These are phyloP conservation scores for Melanogrammus aeglefinus DNA, from an alignment of 2,797 vertebrate genomes.

Conservation along the genomic window DNA sequence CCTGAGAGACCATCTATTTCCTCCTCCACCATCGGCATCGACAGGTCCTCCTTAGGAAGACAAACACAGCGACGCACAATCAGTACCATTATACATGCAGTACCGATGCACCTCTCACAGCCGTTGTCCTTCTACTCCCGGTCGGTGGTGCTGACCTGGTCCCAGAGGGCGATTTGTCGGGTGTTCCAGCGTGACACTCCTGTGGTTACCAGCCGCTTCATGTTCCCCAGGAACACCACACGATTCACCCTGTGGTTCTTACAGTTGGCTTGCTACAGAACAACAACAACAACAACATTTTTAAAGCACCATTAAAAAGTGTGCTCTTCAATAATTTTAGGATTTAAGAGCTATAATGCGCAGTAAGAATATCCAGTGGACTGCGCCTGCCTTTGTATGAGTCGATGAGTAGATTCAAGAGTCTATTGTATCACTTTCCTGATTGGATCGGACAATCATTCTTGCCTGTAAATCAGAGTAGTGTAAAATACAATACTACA, in stretches of 20 bases:
- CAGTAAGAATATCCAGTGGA: too few relatives aligned
- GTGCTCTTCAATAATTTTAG: not conserved
- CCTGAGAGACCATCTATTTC: slow-evolving; percentile 97
- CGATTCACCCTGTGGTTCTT: slow-evolving; percentile 96
- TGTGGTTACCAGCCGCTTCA: slow-evolving; percentile 91
- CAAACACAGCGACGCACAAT: slow-evolving; percentile 28
- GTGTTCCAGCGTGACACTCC: slow-evolving; percentile 98
- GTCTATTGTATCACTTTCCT: too few relatives aligned
- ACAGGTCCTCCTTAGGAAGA: slow-evolving; percentile 85
- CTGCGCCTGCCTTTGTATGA: too few relatives aligned
- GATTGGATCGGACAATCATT: too few relatives aligned
- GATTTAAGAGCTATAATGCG: too few relatives aligned
- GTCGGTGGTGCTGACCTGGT: slow-evolving; percentile 83
- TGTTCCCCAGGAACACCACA: slow-evolving; percentile 93
- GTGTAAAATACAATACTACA: too few relatives aligned
- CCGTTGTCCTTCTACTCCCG: not conserved
- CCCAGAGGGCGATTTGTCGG: slow-evolving; percentile 95
- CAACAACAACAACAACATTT: not conserved
- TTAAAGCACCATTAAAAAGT: not conserved
- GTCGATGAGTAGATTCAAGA: too few relatives aligned
- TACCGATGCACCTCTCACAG: not conserved
- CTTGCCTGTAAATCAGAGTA: too few relatives aligned
- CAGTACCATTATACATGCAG: not conserved
- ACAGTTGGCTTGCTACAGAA: slow-evolving; percentile 85
- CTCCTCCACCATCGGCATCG: slow-evolving; percentile 92